A percentile compares a stretch with the other conserved stretches of the same genome.
phyloP scores from a whole-genome alignment of 2,113 vertebrate genomes.

The Gadus chalcogrammus region DNA sequence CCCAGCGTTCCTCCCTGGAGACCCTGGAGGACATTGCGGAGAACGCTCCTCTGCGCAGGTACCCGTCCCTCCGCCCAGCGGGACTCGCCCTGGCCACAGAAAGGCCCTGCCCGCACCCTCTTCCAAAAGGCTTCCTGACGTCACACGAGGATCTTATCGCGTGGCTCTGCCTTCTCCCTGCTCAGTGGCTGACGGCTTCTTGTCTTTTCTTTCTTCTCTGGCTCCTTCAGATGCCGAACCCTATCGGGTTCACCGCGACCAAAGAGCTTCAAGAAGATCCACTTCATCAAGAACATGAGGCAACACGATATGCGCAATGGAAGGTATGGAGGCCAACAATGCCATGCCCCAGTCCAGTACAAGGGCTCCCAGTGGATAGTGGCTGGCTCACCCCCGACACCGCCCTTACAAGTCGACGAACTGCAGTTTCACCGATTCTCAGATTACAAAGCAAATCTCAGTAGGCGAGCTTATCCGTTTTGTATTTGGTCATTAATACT shows the following conservation, averaged over 20 bases:
- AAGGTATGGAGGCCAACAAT: constrained; percentile 78
- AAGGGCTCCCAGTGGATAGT: constrained; percentile 32
- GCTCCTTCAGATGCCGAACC: constrained; percentile 87
- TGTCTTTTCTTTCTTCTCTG: constrained; percentile 12
- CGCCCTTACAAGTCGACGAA: constrained; percentile 40
- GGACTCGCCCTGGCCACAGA: not conserved
- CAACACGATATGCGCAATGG: constrained; percentile 93
- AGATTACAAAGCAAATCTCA: constrained; percentile 41
- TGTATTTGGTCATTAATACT: constrained; percentile 18
- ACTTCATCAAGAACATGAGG: constrained; percentile 98
- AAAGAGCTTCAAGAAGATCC: constrained; percentile 99
- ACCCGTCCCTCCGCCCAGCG: constrained; percentile 10
- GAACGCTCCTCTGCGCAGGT: constrained; percentile 96
- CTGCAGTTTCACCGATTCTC: constrained; percentile 48
- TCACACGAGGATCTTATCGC: too few species aligned
- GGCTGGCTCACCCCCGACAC: constrained; percentile 26
- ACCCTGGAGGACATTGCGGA: constrained; percentile 98
- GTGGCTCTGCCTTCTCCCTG: too few species aligned
- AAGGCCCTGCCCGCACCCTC: not conserved
- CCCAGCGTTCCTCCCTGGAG: constrained; percentile 95
- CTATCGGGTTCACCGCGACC: constrained; percentile 98
- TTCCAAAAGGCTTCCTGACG: too few species aligned
- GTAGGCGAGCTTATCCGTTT: constrained; percentile 1
- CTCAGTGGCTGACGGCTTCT: constrained; percentile 6
- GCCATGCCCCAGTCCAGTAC: constrained; percentile 23